Evolutionary conservation across 2,113 vertebrate genomes (phyloP).

Genomic region (Semicossyphus pulcher): DNA sequence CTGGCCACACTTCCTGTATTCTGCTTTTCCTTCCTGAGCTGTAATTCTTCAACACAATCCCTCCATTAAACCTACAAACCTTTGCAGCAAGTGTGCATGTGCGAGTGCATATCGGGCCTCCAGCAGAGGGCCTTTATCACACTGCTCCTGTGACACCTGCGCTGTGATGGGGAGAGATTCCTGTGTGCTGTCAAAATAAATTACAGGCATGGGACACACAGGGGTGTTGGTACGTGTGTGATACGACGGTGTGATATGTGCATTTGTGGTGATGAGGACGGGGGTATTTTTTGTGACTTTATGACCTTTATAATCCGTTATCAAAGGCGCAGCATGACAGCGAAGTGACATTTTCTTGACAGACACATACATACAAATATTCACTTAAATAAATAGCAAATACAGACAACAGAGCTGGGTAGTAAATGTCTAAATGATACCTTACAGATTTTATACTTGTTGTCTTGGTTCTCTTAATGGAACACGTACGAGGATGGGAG

Average conservation of each 20-base stretch:
- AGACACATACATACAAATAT: not conserved
- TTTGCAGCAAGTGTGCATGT: not conserved
- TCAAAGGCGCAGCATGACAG: not conserved
- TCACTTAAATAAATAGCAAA: not conserved
- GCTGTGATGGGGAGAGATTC: conserved; percentile 31
- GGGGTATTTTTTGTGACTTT: not conserved
- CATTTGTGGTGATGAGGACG: not conserved
- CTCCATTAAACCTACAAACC: not conserved
- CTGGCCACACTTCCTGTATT: not conserved
- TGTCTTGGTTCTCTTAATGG: no score
- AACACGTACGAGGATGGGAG: not conserved
- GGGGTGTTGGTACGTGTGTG: conserved; percentile 6
- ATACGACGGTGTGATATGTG: not conserved
- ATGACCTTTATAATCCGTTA: conserved; percentile 18
- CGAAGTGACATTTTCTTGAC: not conserved
- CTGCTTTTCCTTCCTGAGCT: no score
- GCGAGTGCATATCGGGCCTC: conserved; percentile 18
- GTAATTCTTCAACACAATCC: not conserved
- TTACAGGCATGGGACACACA: conserved; percentile 17
- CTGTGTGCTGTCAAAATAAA: conserved; percentile 32
- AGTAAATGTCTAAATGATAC: no score
- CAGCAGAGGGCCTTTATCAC: conserved; percentile 49
- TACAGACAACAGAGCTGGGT: not conserved
- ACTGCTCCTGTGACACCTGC: conserved; percentile 53
- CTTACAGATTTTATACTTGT: no score